Base-by-base conservation (phyloP, 2,797 vertebrate genomes). In the Neopelma chrysocephalum region DNA sequence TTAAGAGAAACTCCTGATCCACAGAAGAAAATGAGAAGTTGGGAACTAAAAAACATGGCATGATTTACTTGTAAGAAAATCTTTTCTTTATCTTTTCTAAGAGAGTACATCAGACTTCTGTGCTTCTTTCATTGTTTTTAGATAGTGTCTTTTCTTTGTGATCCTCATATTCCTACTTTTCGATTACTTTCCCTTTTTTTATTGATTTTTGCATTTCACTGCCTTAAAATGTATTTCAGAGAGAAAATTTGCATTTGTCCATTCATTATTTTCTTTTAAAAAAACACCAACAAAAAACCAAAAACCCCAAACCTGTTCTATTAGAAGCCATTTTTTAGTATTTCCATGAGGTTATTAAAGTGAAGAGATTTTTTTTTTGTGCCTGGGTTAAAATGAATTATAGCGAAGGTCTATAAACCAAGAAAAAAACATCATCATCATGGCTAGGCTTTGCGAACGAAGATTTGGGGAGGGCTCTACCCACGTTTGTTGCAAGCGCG, bases 361-460 rank as follows among this genome's bases (percentile, higher is more conserved):
- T 27, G 20, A 83, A n/a, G 23, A 79, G 16, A 11, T 29, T 62
- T 65, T 82, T 85, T 77, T 70, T 26, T 60, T 56, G 10, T 80
- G 45, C 9, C 48, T 87, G 31, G 65, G 27, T 21, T 95, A 91
- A 95, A 87, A 75, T 89, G 83, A 83, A 61, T 78, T 29, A 61
- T 54, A 85, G 12, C 54, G 8, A 53, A 81, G 11, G 25, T 20
- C 38, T 77, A 61, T 62, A 83, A 87, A 40, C 13, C 9, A 32
- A 69, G 61, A 58, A 80, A 85, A 66, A 91, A 31, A 8, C 10
- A n/a, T n/a, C n/a, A n/a, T n/a, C n/a, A n/a, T n/a, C n/a, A n/a
- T n/a, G n/a, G n/a, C n/a, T n/a, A n/a, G n/a, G n/a, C n/a, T n/a
- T n/a, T n/a, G n/a, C n/a, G n/a, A n/a, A n/a, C n/a, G n/a, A n/a